These are phyloP conservation scores for Picathartes gymnocephalus DNA, from an alignment of 2,113 vertebrate species.

Conservation along the genomic window DNA sequence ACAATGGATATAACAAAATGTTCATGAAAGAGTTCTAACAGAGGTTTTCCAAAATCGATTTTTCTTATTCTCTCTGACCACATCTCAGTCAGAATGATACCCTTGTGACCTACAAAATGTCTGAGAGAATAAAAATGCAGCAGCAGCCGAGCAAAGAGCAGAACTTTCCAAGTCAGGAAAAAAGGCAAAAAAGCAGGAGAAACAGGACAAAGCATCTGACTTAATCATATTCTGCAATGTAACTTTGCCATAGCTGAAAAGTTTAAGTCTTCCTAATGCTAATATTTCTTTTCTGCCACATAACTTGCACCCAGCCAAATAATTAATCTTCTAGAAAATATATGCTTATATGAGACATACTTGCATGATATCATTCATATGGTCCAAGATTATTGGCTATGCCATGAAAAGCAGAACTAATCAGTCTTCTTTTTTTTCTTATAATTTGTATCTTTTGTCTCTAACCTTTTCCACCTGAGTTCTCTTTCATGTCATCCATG, in stretches of 20 bases:
- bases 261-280: slow-evolving; percentile 19
- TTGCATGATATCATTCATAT: neutral
- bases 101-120: slow-evolving; percentile 51
- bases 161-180: slow-evolving; percentile 49
- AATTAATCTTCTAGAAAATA: slow-evolving; percentile 28
- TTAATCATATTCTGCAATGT: slow-evolving; percentile 20
- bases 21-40: slow-evolving; percentile 37
- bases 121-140: slow-evolving; percentile 57
- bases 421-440: neutral
- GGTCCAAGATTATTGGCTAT: neutral
- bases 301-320: neutral
- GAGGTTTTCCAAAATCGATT: slow-evolving; percentile 58
- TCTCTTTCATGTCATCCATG: slow-evolving; percentile 31
- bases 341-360: neutral
- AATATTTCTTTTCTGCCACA: neutral
- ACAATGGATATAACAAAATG: slow-evolving; percentile 50
- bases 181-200: neutral
- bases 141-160: slow-evolving; percentile 45
- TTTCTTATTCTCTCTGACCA: slow-evolving; percentile 52
- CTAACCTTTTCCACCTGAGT: slow-evolving; percentile 15
- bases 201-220: slow-evolving; percentile 17
- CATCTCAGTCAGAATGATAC: slow-evolving; percentile 35
- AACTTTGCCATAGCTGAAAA: slow-evolving; percentile 39
- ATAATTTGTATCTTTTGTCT: slow-evolving; percentile 13
- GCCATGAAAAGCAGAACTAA: neutral